Evolutionary conservation across 1,140 invertebrate genomes (phyloP), one percentile per base, ranked within the genome.

Genomic region (Euschistus heros): DNA sequence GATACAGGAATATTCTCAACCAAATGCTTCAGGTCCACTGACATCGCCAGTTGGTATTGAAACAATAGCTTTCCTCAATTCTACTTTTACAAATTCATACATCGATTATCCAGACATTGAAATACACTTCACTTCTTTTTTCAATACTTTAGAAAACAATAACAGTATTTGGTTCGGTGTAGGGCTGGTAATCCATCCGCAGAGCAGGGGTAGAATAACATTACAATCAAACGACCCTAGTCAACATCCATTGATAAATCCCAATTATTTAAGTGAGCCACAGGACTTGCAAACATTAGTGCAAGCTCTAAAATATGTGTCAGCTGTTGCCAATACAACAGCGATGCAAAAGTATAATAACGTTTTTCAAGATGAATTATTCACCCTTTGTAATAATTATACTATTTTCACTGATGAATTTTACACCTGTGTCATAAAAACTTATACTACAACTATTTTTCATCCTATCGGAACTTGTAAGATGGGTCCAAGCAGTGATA

Each of bases 21-120:
- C 71, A 13, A 71, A 78, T 17, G 79, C 78, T 64, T 76, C 78
- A 86, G 89, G 42, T 44, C 88, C 88, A 0, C 71, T 89, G n/a
- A 84, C 88, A 0, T 78, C 88, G 2, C 82, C 89, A 0, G 33
- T 37, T 89, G 90, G 20, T 89, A 86, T 0, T 86, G 91, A 94
- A 75, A 87, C 85, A 0, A 73, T 92, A 0, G 81, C 83, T 2
- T 92, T 91, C 70, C 76, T 86, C 68, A 82, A 91, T 68, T 77
- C 87, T 14, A 54, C 50, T 26, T 79, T 85, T 70, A 81, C 27
- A 18, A 64, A 81, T 50, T 75, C 79, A 2, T 78, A 82, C 47
- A 74, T 75, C 10, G 50, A 54, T 54, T 54, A 54, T 54, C 50
- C 50, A 20, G 50, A 54, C 15, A 54, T 54, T 22, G 4, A 54